phyloP scores from a whole-genome alignment of 92 coral and sea anemone genomes.

The Zoanthus gigantus region DNA sequence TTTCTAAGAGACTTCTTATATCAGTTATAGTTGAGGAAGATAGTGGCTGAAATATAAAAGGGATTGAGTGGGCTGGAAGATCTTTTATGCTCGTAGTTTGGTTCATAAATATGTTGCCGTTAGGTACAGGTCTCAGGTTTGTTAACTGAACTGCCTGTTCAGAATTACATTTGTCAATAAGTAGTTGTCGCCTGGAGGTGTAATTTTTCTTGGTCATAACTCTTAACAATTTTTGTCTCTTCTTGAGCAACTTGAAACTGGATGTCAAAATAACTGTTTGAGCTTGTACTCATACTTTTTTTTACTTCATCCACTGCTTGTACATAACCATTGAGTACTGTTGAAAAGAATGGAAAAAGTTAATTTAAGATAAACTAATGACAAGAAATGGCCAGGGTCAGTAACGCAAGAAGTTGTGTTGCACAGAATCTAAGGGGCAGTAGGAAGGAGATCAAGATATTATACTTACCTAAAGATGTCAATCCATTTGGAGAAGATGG shows the following conservation, averaged over 20 bases:
- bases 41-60: neutral
- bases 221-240: neutral
- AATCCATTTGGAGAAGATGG: slow-evolving; percentile 42
- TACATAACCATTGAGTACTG: slow-evolving; percentile 24
- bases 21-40: neutral
- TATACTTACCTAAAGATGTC: neutral
- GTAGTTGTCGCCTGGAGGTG: slow-evolving; percentile 13
- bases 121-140: slow-evolving; percentile 16
- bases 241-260: neutral
- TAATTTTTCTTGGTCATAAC: neutral
- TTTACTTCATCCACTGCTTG: neutral
- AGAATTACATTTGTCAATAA: slow-evolving; percentile 11
- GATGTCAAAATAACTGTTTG: slow-evolving; percentile 17
- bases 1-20: slow-evolving; percentile 15
- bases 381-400: neutral
- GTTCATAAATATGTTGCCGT: slow-evolving; percentile 42
- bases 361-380: neutral
- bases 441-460: neutral
- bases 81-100: slow-evolving; percentile 22
- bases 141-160: slow-evolving; percentile 36
- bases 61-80: slow-evolving; percentile 26
- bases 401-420: neutral
- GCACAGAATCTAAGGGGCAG: neutral
- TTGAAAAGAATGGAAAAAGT: neutral
- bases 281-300: neutral